phyloP scores from a whole-genome alignment of 2,113 vertebrate species.

The Jacana jacana region DNA sequence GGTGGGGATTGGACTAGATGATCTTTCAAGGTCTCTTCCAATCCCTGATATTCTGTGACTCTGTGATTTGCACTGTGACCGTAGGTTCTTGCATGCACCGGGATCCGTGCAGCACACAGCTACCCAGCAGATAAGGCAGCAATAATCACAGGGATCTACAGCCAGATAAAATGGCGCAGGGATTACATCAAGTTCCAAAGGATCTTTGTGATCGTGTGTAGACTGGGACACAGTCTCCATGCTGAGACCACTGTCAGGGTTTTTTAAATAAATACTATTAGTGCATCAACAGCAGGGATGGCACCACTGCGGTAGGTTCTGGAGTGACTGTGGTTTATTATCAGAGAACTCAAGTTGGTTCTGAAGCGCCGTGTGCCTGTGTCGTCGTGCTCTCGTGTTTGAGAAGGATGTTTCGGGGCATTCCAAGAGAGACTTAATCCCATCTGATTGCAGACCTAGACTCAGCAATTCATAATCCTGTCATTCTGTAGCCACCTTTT shows the following conservation, averaged over 20 bases:
- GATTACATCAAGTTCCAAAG: neutral
- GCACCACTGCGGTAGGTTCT: neutral
- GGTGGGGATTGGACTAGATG: no score
- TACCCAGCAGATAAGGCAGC: neutral
- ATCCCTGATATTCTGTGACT: no score
- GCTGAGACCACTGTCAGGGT: neutral
- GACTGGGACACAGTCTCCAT: neutral
- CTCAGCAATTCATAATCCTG: neutral
- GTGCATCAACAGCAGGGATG: neutral
- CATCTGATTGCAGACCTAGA: neutral
- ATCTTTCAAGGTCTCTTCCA: no score
- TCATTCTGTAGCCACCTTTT: neutral
- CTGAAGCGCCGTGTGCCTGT: neutral
- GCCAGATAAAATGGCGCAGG: neutral
- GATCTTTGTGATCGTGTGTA: fast-evolving
- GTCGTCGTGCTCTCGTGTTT: neutral
- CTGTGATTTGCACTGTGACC: neutral
- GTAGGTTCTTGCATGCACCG: neutral
- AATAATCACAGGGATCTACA: neutral
- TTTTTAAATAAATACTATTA: neutral
- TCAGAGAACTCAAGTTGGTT: neutral
- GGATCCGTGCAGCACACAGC: neutral
- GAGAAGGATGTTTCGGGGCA: neutral
- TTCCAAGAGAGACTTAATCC: neutral
- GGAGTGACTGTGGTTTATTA: neutral